Evolutionary conservation across 2,888 invertebrate genomes (phyloP), one percentile per base, ranked within the genome.

Genomic region (Dasypolia templi): DNA sequence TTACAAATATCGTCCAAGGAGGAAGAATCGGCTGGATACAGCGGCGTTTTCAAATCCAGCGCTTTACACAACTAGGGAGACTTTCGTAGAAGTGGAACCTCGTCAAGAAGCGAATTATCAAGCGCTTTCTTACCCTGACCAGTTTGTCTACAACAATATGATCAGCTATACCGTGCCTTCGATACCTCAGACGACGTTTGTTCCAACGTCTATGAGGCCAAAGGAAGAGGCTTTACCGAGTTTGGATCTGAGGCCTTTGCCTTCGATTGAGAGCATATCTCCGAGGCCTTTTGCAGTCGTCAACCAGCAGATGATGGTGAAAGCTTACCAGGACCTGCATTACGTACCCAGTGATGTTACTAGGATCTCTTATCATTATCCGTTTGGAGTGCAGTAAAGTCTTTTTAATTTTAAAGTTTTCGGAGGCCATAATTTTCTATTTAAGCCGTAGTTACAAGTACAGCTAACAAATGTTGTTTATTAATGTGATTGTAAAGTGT

Each of bases 1-100:
- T 85, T 97, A 97, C 92, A 97, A 97, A 91, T 97, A 97, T 88
- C 93, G 97, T 12, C 97, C 97, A 0, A 92, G 97, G 65, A 93
- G 97, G 76, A 97, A 97, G 89, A 97, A 97, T 26, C 96, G 97
- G 81, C 86, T 96, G 2, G 96, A 96, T 1, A 91, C 94, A 1
- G 89, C 94, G 1, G 79, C 89, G 0, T 95, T 92, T 72, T 84
- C 91, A 0, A 94, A 88, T 75, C 91, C 94, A 61, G 89, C 92
- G 1, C 85, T 94, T 3, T 95, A 94, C 63, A 84, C 92, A 0
- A 90, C 92, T 0, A 89, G 95, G 71, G 95, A 94, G 22, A 91
- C 92, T 1, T 94, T 94, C 35, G 84, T 94, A 0, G 94, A 95
- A 84, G 91, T 95, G 39, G 96, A 96, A 64, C 95, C 95, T 1